These are phyloP conservation scores for Tolmerus cingulatus DNA, from an alignment of 2,888 invertebrate genomes.

Conservation along the genomic window DNA sequence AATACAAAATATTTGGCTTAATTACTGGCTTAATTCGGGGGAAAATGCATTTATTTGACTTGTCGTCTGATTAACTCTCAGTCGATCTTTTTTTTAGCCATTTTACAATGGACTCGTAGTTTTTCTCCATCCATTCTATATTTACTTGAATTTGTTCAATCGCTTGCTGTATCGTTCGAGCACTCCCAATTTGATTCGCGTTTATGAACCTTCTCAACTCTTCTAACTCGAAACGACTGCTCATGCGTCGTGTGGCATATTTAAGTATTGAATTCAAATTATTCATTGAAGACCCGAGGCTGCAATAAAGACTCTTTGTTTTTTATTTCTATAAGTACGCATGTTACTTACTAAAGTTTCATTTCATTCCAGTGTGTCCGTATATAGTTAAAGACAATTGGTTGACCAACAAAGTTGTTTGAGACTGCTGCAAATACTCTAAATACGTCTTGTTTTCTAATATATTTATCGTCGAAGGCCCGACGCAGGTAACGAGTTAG, in stretches of 20 bases:
- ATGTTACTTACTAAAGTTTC: slow-evolving; percentile 72
- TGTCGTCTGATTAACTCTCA: not conserved
- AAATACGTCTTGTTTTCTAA: slow-evolving; percentile 83
- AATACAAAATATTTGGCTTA: not conserved
- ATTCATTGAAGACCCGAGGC: slow-evolving; percentile 77
- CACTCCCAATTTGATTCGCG: slow-evolving; percentile 72
- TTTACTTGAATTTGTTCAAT: slow-evolving; percentile 83
- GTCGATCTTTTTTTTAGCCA: slow-evolving; percentile 68
- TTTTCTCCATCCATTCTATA: slow-evolving; percentile 82
- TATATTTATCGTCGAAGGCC: slow-evolving; percentile 76
- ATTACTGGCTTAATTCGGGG: not conserved
- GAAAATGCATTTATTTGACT: not conserved
- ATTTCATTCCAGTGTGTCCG: slow-evolving; percentile 78
- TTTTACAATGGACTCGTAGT: slow-evolving; percentile 75
- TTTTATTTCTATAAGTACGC: not conserved
- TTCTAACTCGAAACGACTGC: slow-evolving; percentile 76
- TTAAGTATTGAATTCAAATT: slow-evolving; percentile 75
- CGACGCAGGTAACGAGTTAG: slow-evolving; percentile 75
- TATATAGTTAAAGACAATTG: slow-evolving; percentile 81
- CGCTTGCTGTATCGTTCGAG: slow-evolving; percentile 80
- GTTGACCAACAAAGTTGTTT: slow-evolving; percentile 78
- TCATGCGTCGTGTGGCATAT: slow-evolving; percentile 76
- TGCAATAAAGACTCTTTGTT: slow-evolving; percentile 57
- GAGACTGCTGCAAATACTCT: slow-evolving; percentile 81
- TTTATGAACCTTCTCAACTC: slow-evolving; percentile 77